Base-by-base conservation (phyloP, 1,140 invertebrate genomes). In the Thrips palmi region DNA sequence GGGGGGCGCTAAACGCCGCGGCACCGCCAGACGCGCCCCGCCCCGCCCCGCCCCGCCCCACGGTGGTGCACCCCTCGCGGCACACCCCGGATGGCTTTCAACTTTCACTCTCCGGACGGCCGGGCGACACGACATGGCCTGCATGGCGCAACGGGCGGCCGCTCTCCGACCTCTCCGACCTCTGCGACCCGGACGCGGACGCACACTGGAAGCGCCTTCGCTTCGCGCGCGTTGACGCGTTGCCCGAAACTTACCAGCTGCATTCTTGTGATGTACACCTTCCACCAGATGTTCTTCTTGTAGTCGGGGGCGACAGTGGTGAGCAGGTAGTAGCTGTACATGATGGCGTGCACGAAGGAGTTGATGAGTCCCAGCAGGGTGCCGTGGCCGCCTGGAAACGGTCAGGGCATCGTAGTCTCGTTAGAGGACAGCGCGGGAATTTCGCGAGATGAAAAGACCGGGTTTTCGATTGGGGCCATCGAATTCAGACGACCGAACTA, bases 111-210 rank as follows among this genome's bases (percentile, higher is more conserved):
- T 17, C n/a, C n/a, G n/a, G n/a, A n/a, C n/a, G n/a, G n/a, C n/a
- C n/a, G n/a, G n/a, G n/a, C n/a, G n/a, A n/a, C n/a, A n/a, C n/a
- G n/a, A n/a, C n/a, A n/a, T n/a, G n/a, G n/a, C n/a, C 56, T 45
- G 73, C 54, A 32, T 77, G 53, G 56, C 77, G 75, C 21, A 78
- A 47, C 46, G 69, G 69, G 2, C 74, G 77, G 33, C 77, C 67
- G 46, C 74, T 65, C 46, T 77, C 77, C 49, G 77, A 78, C 72
- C 73, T 76, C 70, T 70, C 74, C n/a, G 69, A 45, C n/a, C n/a
- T n/a, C n/a, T n/a, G n/a, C n/a, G n/a, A n/a, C n/a, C n/a, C n/a
- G n/a, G n/a, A n/a, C n/a, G n/a, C n/a, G n/a, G n/a, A n/a, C n/a
- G n/a, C n/a, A n/a, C n/a, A n/a, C n/a, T n/a, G n/a, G n/a, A n/a